Evolutionary conservation across 1,140 invertebrate genomes (phyloP), one percentile per base, ranked within the genome.

Genomic region (Goniozus legneri): DNA sequence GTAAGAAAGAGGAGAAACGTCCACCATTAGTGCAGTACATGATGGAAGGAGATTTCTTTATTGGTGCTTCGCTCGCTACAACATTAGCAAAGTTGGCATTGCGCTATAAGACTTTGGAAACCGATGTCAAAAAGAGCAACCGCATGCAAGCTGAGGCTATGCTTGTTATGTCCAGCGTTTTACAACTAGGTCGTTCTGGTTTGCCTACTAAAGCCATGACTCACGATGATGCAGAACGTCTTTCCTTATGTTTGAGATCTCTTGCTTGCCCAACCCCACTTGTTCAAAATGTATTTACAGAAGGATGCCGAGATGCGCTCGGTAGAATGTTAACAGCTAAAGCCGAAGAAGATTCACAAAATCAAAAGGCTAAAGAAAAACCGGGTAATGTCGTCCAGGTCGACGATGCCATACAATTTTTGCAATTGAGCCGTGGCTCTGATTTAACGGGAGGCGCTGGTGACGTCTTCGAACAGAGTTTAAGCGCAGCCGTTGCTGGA

Each of bases 11-110:
- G 54, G 84, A 86, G 62, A 80, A 82, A 60, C 80, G 89, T 47
- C 93, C 93, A 12, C 82, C 89, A 30, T 68, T 97, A 39, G 80
- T 93, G 8, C 85, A 91, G 51, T 94, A 95, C 60, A 81, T 99
- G 57, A 84, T 95, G 76, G 87, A 93, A 54, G 95, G 95, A 2
- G 95, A 99, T 62, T 97, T 96, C 75, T 99, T 98, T 69, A 89
- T 98, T 51, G 95, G 90, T 8, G 92, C 94, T 15, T 85, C 93
- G 12, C 74, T 98, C 8, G 90, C 91, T 8, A 91, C 94, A 1
- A 91, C 91, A 12, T 78, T 99, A 20, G 85, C 91, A 7, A 99
- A 99, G 78, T 75, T 99, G 50, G 88, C 92, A 1, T 75, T 92
- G 1, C 79, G 87, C 58, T 97, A 83, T 69, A 82, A 81, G 49